Evolutionary conservation across 2,888 invertebrate species (phyloP), one percentile per base, ranked within the genome.

Genomic region (Pachydiplax longipennis): DNA sequence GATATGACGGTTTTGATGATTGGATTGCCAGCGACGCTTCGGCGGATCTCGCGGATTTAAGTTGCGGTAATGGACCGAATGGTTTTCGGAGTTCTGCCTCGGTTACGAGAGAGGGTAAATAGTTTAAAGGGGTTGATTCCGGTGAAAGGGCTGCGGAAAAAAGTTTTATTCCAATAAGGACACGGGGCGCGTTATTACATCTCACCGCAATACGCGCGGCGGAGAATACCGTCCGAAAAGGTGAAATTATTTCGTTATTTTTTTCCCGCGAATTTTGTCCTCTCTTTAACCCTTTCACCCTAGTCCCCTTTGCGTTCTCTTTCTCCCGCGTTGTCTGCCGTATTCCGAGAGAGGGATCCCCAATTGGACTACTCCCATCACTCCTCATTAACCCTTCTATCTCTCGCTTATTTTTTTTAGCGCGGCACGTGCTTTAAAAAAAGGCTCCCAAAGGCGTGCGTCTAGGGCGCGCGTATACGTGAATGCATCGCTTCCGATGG

Each of bases 1-100:
- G 87, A 87, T 87, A 87, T 87, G 87, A 87, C 87, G 61, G 87
- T 87, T 65, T 61, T 61, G 65, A 65, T 65, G 87, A 87, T 65
- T 87, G 87, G 61, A 87, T 87, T 87, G 87, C 87, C 37, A 65
- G n/a, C 58, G 58, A 58, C 83, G 83, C 83, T 83, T 83, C 83
- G 65, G 31, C 87, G 61, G 73, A 37, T n/a, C 61, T 37, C 65
- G 87, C 61, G 61, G 61, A 58, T 37, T 87, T 87, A 61, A 65
- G 61, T 18, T 58, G 37, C 61, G 87, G 87, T 40, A 87, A 37
- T 37, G 87, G 15, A 37, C n/a, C 53, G 37, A 65, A 40, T 40
- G 87, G 65, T 87, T 87, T 87, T 87, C 8, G 87, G 65, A 37
- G 61, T 12, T 83, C 83, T 53, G 61, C 61, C 22, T 61, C 61